Percentiles rank a stretch among this genome's conserved stretches.
phyloP scores from a whole-genome alignment of 2,113 vertebrate genomes.

The Genyomyrus donnyi region DNA sequence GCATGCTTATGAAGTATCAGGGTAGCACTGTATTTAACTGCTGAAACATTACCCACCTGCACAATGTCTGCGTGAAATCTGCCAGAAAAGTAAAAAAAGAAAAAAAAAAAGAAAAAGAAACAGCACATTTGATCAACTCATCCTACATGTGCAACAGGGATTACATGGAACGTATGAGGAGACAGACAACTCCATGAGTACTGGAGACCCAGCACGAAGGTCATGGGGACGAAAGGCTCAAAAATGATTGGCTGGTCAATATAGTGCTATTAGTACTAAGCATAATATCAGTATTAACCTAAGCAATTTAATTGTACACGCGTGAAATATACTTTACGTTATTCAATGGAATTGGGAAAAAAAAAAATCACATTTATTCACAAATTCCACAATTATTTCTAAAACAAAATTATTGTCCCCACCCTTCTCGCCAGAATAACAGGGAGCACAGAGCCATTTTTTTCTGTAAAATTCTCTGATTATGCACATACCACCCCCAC shows the following conservation, averaged over 20 bases:
- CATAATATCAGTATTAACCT: background rate
- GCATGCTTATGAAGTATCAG: background rate
- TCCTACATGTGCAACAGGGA: background rate
- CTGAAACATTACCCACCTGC: background rate
- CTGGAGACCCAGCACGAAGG: background rate
- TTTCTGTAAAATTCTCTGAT: background rate
- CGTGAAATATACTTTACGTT: background rate
- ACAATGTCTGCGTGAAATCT: background rate
- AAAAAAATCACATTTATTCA: background rate
- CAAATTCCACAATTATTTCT: conserved; percentile 3
- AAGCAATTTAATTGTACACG: background rate
- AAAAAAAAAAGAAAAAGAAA: background rate
- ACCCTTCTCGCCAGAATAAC: background rate
- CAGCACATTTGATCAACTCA: background rate
- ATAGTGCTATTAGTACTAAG: background rate
- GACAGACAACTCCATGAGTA: background rate
- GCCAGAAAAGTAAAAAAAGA: background rate
- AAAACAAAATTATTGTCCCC: background rate
- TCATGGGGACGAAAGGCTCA: background rate
- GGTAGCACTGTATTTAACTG: background rate
- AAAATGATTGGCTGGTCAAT: background rate
- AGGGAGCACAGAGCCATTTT: background rate
- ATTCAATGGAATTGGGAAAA: background rate
- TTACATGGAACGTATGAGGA: background rate
- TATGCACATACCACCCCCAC: background rate